Base-by-base conservation (phyloP, 2,797 vertebrate genomes). In the Champsocephalus esox region DNA sequence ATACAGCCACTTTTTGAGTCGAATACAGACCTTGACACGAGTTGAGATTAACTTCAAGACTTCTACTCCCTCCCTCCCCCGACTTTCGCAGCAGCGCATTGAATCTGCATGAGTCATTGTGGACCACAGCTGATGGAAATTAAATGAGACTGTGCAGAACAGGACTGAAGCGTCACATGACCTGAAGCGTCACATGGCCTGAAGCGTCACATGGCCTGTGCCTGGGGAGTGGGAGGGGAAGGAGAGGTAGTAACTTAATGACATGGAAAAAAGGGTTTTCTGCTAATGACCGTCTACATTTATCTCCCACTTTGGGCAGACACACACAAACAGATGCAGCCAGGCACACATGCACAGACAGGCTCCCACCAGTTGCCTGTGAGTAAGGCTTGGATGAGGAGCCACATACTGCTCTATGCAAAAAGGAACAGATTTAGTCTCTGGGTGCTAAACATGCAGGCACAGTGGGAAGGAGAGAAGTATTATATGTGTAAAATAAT, bases 271-370 rank as follows among this genome's bases (percentile, higher is more conserved):
- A 79, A 60, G 48, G 76, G 66, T 68, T 84, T 90, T 88, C 91
- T 91, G 87, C 66, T 90, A 91, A 93, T 89, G 83, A 77, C 52
- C 24, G 76, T 83, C 89, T 87, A 88, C 85, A 88, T 89, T 80
- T 87, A 90, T 87, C 88, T 67, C n/a, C 49, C 67, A 49, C 73
- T 80, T 66, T 71, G 70, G 79, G 77, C 63, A 57, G 68, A 71
- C 49, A 14, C 84, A 76, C 66, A 66, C 70, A 69, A 41, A 61
- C 64, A 59, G 45, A 73, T 56, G 61, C 59, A 45, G 28, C 13
- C 71, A 12, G 28, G 16, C 71, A 12, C 64, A 49, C 63, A 51
- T 0, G 4, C 71, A 66, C 48, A 66, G 51, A 77, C 70, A 60
- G 61, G 68, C 71, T 34, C 80, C 55, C 84, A 77, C 67, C 32